A percentile compares a stretch with the other conserved stretches of the same genome.
phyloP scores from a whole-genome alignment of 2,888 invertebrate species.

The Agrochola circellaris region DNA sequence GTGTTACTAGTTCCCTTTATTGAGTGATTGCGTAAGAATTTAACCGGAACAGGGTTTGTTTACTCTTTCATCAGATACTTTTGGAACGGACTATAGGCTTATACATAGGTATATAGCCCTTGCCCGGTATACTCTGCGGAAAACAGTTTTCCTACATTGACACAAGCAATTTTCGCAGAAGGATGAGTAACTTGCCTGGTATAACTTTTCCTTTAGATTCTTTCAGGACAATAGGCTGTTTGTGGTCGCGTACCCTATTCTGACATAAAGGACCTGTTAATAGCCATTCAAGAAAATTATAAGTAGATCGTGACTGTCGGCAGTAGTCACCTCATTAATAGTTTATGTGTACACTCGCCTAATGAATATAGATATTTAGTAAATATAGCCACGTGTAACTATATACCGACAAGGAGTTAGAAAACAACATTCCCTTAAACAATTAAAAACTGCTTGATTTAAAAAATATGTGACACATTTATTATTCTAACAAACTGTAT shows the following conservation, averaged over 20 bases:
- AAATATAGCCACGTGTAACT: constrained; percentile 29
- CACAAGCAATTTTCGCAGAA: constrained; percentile 3
- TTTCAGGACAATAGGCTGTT: constrained; percentile 16
- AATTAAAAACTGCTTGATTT: constrained; percentile 34
- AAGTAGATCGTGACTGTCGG: constrained; percentile 43
- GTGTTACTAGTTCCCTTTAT: too few relatives aligned
- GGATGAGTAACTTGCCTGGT: constrained; percentile 5
- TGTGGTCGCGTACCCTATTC: constrained; percentile 44
- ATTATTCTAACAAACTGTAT: constrained; percentile 47
- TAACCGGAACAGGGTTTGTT: too few relatives aligned
- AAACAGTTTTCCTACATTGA: constrained; percentile 20
- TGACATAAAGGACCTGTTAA: constrained; percentile 19
- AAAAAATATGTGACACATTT: constrained; percentile 56
- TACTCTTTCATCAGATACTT: not conserved
- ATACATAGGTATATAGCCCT: not conserved
- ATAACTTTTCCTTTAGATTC: constrained; percentile 30
- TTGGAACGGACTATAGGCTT: not conserved
- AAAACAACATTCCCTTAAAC: constrained; percentile 33
- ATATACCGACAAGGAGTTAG: constrained; percentile 12
- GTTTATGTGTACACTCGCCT: constrained; percentile 29
- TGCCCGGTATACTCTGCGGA: not conserved
- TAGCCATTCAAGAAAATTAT: constrained; percentile 47
- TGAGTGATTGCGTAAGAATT: too few relatives aligned
- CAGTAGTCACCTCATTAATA: constrained; percentile 36
- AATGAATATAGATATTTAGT: constrained; percentile 57